phyloP scores from a whole-genome alignment of 2,888 invertebrate genomes.

The Synergus umbraculus region DNA sequence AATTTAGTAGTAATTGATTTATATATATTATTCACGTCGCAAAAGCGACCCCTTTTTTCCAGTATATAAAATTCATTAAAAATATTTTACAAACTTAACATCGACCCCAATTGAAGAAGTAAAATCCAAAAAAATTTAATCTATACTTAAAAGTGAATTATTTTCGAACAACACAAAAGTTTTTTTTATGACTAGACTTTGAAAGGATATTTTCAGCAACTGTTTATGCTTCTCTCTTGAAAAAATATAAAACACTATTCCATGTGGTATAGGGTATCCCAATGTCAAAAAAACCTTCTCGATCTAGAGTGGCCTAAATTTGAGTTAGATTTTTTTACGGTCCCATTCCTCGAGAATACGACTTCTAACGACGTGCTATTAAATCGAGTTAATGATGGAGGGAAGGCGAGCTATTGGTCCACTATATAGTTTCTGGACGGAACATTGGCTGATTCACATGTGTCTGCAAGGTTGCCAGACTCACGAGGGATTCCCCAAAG shows the following conservation, averaged over 20 bases:
- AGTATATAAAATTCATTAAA: not conserved
- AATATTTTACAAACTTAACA: not conserved
- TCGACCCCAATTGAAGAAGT: not conserved
- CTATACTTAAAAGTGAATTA: not conserved
- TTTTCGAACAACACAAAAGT: not conserved
- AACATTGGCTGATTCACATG: slow-evolving; percentile 27
- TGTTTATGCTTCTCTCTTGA: slow-evolving; percentile 18
- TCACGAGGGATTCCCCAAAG: slow-evolving; percentile 32
- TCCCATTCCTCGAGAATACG: slow-evolving; percentile 58
- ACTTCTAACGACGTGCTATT: slow-evolving; percentile 72
- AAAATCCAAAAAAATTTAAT: not conserved
- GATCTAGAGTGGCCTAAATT: slow-evolving; percentile 32
- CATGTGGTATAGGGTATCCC: not conserved
- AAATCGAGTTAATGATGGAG: slow-evolving; percentile 72
- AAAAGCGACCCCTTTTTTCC: no score
- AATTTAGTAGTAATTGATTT: not conserved
- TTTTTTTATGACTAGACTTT: slow-evolving; percentile 12
- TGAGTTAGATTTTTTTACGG: slow-evolving; percentile 38
- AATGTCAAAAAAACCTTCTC: slow-evolving; percentile 17
- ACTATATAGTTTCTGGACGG: slow-evolving; percentile 10
- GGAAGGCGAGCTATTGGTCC: slow-evolving; percentile 44
- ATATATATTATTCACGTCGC: no score
- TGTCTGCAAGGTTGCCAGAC: slow-evolving; percentile 30
- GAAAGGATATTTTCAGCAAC: slow-evolving; percentile 2
- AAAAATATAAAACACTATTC: slow-evolving; percentile 29